Evolutionary conservation across 2,113 vertebrate species (phyloP), one percentile per base, ranked within the genome.

Genomic region (Piprites chloris): DNA sequence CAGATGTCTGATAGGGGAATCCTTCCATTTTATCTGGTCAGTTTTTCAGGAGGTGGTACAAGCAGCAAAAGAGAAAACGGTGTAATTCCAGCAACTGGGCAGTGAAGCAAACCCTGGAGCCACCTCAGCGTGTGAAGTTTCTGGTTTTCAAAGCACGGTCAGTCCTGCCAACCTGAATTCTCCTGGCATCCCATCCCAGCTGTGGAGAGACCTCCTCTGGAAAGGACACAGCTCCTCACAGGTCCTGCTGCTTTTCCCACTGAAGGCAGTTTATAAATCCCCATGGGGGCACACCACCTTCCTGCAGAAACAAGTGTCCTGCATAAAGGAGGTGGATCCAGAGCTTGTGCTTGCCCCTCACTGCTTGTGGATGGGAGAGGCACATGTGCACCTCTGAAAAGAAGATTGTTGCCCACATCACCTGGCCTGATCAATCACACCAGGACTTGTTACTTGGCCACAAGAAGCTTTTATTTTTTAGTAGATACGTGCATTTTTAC

Each of bases 391-490:
- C n/a, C 26, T 62, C n/a, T 16, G 39, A 91, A 69, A 30, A 68
- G 41, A 46, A 33, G 18, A 13, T 6, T 20, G 27, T 22, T 59
- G 28, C 7, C 42, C 30, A 4, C 11, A 5, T 87, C 27, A 5
- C 14, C 35, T 44, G 44, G 19, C 81, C 58, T 20, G 4, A 65
- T 68, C 20, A 39, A 9, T 90, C 69, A 80, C 68, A 46, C n/a
- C 1, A 5, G 15, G 20, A 20, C 67, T 83, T 41, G 22, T 58
- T 86, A 37, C 21, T 63, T 46, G 30, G 73, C 21, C 0, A 2
- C 5, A 24, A 90, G 39, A 84, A 84, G 74, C 73, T 89, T 95
- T 95, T 86, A 90, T 95, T 96, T 96, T 56, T 41, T 23, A 35
- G 83, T 47, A 59, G 30, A 26, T 37, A 23, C 0, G 15, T 52